Evolutionary conservation across 2,113 vertebrate species (phyloP).

Genomic region (Rynchops niger): DNA sequence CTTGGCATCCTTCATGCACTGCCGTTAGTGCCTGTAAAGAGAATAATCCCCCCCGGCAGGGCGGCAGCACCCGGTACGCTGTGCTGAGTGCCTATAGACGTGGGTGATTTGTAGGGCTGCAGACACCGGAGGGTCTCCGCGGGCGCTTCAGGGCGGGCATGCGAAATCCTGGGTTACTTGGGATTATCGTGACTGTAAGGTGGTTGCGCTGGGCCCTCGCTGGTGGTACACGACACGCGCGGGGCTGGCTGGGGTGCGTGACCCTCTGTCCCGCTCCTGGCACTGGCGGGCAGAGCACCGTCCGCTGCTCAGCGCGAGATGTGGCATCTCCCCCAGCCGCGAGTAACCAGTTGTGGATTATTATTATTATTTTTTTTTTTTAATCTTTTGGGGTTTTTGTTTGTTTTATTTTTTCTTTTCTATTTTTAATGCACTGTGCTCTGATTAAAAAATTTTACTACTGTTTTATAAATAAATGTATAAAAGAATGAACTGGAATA

Average conservation of each 20-base stretch:
- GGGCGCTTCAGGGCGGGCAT: not conserved
- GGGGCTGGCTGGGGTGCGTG: not conserved
- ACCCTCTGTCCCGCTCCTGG: not conserved
- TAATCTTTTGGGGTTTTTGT: not conserved
- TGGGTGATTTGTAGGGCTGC: fast-evolving
- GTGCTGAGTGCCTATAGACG: fast-evolving
- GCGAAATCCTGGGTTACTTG: not conserved
- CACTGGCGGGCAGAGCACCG: not conserved
- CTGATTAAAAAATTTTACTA: conserved; percentile 73
- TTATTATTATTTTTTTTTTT: not conserved
- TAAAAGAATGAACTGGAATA: conserved; percentile 73
- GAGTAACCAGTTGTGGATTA: conserved; percentile 36
- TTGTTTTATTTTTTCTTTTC: not conserved
- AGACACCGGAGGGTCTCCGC: not conserved
- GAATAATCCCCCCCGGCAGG: not conserved
- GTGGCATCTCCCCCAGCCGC: not conserved
- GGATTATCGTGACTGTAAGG: not conserved
- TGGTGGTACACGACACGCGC: not conserved
- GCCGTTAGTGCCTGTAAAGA: not conserved
- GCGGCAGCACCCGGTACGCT: not conserved
- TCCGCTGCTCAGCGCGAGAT: not conserved
- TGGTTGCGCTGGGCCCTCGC: not conserved
- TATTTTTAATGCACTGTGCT: conserved; percentile 65
- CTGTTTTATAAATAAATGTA: conserved; percentile 77
- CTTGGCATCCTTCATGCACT: not conserved